phyloP scores from a whole-genome alignment of 1,140 invertebrate species.

The Leptinotarsa texana region DNA sequence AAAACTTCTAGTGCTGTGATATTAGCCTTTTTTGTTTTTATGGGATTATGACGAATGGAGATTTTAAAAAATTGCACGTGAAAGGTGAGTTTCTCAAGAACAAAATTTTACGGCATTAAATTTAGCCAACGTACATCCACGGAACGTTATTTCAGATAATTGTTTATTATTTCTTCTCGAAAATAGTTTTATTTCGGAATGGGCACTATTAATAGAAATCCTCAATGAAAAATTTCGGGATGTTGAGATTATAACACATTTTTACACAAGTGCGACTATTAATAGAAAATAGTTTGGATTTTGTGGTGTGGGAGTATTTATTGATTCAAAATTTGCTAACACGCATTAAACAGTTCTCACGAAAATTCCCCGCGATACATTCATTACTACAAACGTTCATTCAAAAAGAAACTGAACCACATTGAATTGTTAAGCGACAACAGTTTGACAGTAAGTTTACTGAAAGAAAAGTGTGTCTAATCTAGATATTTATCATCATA shows the following conservation, averaged over 20 bases:
- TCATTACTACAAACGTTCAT: too few relatives aligned
- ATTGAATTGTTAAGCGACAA: too few relatives aligned
- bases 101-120: neutral
- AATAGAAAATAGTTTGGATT: neutral
- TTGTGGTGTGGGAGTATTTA: neutral
- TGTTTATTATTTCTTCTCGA: slow-evolving; percentile 12
- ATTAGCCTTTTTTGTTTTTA: slow-evolving; percentile 21
- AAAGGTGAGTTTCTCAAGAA: slow-evolving; percentile 12
- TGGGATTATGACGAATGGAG: slow-evolving; percentile 40
- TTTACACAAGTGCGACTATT: neutral
- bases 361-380: too few relatives aligned
- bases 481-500: too few relatives aligned
- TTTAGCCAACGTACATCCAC: neutral
- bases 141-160: neutral
- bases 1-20: slow-evolving; percentile 31
- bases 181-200: neutral
- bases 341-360: neutral
- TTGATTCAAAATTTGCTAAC: neutral
- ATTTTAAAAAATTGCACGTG: slow-evolving; percentile 7
- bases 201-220: neutral
- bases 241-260: slow-evolving; percentile 16
- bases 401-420: too few relatives aligned
- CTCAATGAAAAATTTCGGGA: slow-evolving; percentile 11
- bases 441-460: too few relatives aligned
- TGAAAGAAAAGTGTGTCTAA: too few relatives aligned